Evolutionary conservation across 2,113 vertebrate genomes (phyloP), one percentile per base, ranked within the genome.

Genomic region (Lamprotornis superbus): DNA sequence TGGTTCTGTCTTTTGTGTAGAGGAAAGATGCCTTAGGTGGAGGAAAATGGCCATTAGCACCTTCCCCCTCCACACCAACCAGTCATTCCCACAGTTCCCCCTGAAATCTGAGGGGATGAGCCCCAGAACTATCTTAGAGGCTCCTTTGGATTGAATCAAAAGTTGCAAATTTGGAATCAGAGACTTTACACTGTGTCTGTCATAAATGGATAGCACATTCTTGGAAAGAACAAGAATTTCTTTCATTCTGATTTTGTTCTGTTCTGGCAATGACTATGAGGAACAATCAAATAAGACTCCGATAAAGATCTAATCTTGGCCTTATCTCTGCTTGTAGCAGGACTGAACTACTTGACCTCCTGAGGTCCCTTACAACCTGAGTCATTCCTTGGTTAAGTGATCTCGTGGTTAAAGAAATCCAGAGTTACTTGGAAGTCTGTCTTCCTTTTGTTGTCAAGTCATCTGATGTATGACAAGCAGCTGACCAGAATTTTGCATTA

Each of bases 11-110:
- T 64, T 83, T 17, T 39, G 11, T 52, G 19, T 68, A 35, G 27
- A 60, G 39, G 21, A 37, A 44, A 27, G 37, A 10, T 60, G 22
- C 30, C 33, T 73, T 33, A 61, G 11, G 31, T 11, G 49, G 23
- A 2, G 4, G 37, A 35, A 82, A 83, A 75, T 2, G 11, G 28
- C 21, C 23, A 20, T 31, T 50, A 55, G 14, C 35, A 27, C 27
- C 16, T 24, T 44, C n/a, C 1, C 2, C 4, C 8, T 10, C 12
- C 46, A 65, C 8, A 4, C 9, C 20, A 33, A 1, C 28, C n/a
- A 46, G 18, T 52, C 3, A 59, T 75, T 63, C 39, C 12, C 31
- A 85, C 56, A 53, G 22, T 53, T 60, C 78, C 21, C 61, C 42
- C 40, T 49, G 42, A 40, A 56, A 56, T 19, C 30, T 24, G 28